Conservation (phyloP, 2,888 invertebrate species). For the Gasteruption jaculator region DNA sequence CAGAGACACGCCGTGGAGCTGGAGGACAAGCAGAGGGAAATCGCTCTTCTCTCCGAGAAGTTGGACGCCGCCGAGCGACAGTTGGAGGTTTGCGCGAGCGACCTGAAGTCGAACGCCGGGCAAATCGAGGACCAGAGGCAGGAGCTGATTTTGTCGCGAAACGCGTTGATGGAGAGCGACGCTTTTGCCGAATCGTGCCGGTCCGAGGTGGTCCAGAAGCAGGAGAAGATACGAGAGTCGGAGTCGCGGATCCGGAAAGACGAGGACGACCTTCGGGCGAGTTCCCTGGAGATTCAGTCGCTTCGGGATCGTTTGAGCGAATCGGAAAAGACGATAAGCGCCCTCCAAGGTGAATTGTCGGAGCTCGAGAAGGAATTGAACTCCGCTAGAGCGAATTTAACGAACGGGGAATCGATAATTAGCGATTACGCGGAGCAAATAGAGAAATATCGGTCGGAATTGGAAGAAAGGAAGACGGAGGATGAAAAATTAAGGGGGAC, state of each 20-base stretch:
- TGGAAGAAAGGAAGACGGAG: conserved; percentile 26
- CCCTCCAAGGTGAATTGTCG: not conserved
- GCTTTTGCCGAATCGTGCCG: conserved; percentile 9
- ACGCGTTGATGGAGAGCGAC: conserved; percentile 20
- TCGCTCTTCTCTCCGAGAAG: conserved; percentile 21
- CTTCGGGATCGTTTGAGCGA: conserved; percentile 15
- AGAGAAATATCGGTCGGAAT: conserved; percentile 19
- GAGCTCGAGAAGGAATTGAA: conserved; percentile 44
- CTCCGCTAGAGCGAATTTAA: conserved; percentile 38
- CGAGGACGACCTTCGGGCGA: too few relatives aligned
- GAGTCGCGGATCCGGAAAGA: not conserved
- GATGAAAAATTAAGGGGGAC: conserved; percentile 4
- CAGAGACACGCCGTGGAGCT: conserved; percentile 26
- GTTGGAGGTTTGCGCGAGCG: conserved; percentile 13
- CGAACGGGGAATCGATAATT: conserved; percentile 17
- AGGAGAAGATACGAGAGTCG: conserved; percentile 8
- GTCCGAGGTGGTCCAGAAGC: conserved; percentile 5
- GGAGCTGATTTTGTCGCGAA: conserved; percentile 19
- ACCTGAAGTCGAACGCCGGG: conserved; percentile 15
- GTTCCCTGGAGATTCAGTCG: conserved; percentile 10
- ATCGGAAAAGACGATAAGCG: conserved; percentile 2
- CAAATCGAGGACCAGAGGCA: conserved; percentile 21
- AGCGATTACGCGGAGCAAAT: conserved; percentile 16
- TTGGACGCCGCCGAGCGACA: conserved; percentile 18
- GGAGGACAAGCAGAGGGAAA: conserved; percentile 23